Evolutionary conservation across 1,140 invertebrate species (phyloP).

Genomic region (Cheumatopsyche charites): DNA sequence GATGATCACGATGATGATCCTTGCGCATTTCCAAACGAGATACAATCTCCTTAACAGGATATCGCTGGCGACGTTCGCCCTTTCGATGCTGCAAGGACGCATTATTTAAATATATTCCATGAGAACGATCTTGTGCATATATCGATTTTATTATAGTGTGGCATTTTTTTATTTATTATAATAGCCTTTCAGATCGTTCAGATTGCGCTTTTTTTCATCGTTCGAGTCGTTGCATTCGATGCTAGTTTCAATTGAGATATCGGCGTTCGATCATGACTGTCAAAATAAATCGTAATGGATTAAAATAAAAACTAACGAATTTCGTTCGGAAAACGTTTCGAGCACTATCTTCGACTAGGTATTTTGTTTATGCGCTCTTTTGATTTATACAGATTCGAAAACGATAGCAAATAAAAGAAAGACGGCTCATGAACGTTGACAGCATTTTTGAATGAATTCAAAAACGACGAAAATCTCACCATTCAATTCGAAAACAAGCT

Average conservation of each 20-base stretch:
- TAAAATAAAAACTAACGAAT: no score
- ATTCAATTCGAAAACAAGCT: neutral
- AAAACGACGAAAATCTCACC: neutral
- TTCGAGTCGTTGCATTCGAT: neutral
- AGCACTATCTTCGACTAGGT: no score
- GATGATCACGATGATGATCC: no score
- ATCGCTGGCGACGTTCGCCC: conserved; percentile 6
- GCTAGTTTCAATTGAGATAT: neutral
- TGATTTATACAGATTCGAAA: no score
- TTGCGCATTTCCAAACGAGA: neutral
- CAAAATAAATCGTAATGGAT: neutral
- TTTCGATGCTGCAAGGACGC: conserved; percentile 7
- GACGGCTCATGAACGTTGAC: no score
- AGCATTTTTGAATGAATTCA: no score
- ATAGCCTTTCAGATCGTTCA: neutral
- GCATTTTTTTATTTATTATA: no score
- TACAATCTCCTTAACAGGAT: conserved; percentile 7
- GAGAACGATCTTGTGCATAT: neutral
- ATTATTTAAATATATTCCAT: conserved; percentile 1
- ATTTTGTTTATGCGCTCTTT: no score
- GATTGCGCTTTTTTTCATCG: neutral
- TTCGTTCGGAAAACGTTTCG: no score
- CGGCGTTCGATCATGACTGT: neutral
- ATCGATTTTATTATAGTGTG: neutral
- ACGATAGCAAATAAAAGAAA: no score